Percentiles rank a stretch among this genome's conserved stretches.
These are phyloP conservation scores for Heteromurus nitidus DNA, from an alignment of 2,888 invertebrate species.

Conservation along the genomic window DNA sequence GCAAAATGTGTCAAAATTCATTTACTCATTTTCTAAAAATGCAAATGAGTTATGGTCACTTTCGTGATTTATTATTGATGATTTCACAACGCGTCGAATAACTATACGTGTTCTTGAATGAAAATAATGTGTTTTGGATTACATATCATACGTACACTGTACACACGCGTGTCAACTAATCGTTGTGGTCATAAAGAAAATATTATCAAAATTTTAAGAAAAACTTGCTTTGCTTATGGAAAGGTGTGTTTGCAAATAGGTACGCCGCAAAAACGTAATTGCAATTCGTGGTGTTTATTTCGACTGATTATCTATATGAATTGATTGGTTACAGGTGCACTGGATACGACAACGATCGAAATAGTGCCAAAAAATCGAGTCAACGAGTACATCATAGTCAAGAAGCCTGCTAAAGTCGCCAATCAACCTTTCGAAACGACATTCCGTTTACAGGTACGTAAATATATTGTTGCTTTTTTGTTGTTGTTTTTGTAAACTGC, in stretches of 20 bases:
- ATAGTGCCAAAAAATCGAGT: slow-evolving; percentile 77
- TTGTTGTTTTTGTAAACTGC: too few relatives aligned
- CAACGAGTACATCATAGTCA: slow-evolving; percentile 73
- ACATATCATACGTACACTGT: too few relatives aligned
- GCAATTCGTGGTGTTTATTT: neutral
- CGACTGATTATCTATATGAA: too few relatives aligned
- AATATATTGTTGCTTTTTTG: neutral
- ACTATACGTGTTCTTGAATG: too few relatives aligned
- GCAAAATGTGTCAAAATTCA: neutral
- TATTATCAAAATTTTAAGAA: too few relatives aligned
- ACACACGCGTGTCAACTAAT: too few relatives aligned
- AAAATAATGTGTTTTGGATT: too few relatives aligned
- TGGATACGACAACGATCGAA: slow-evolving; percentile 77
- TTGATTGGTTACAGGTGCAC: slow-evolving; percentile 76
- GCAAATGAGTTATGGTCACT: slow-evolving; percentile 32
- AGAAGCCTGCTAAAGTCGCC: slow-evolving; percentile 74
- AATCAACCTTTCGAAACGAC: slow-evolving; percentile 81
- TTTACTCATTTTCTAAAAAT: slow-evolving; percentile 46
- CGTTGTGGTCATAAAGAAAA: too few relatives aligned
- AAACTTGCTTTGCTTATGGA: too few relatives aligned
- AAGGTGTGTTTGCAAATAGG: neutral
- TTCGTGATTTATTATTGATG: slow-evolving; percentile 35
- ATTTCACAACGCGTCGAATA: slow-evolving; percentile 19
- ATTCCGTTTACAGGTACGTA: slow-evolving; percentile 77
- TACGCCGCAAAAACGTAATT: neutral